Percentiles rank a stretch among this genome's conserved stretches.
phyloP scores from a whole-genome alignment of 1,140 invertebrate genomes.

The Diploscapter pachys region DNA sequence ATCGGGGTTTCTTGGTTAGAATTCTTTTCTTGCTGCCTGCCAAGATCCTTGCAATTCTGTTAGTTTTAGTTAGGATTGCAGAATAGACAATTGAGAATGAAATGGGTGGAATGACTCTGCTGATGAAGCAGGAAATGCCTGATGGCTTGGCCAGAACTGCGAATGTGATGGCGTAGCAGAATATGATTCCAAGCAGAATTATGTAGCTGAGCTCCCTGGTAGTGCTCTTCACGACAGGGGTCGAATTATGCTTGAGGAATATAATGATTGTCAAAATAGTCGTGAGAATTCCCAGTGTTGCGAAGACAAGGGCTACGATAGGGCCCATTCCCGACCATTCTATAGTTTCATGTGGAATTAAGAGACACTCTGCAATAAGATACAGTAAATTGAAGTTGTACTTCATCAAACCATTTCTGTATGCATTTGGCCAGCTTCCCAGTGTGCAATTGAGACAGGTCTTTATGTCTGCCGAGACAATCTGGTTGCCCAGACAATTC shows the following conservation, averaged over 20 bases:
- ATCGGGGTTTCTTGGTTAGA: conserved; percentile 73
- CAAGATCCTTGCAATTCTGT: conserved; percentile 77
- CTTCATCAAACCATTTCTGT: conserved; percentile 20
- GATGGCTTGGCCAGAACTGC: conserved; percentile 71
- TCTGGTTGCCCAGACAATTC: conserved; percentile 48
- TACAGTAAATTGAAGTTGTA: conserved; percentile 10
- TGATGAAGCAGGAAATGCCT: conserved; percentile 24
- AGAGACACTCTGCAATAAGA: conserved; percentile 36
- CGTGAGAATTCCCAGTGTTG: conserved; percentile 67
- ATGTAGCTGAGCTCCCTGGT: conserved; percentile 71
- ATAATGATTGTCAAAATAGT: conserved; percentile 67
- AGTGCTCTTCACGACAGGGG: conserved; percentile 70
- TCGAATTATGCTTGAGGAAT: conserved; percentile 69
- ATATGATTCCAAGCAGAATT: conserved; percentile 68
- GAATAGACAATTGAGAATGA: conserved; percentile 80
- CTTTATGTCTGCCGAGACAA: conserved; percentile 49
- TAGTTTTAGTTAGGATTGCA: conserved; percentile 78
- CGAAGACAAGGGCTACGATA: conserved; percentile 67
- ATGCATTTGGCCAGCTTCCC: conserved; percentile 49
- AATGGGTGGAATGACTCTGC: conserved; percentile 60
- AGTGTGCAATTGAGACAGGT: conserved; percentile 53
- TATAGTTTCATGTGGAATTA: conserved; percentile 60
- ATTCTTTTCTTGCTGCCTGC: conserved; percentile 77
- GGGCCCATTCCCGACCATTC: conserved; percentile 67
- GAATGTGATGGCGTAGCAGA: conserved; percentile 67